A percentile compares a stretch with the other conserved stretches of the same genome.
Evolutionary conservation across 2,113 vertebrate genomes (phyloP).

Genomic region (Empidonax alnorum): DNA sequence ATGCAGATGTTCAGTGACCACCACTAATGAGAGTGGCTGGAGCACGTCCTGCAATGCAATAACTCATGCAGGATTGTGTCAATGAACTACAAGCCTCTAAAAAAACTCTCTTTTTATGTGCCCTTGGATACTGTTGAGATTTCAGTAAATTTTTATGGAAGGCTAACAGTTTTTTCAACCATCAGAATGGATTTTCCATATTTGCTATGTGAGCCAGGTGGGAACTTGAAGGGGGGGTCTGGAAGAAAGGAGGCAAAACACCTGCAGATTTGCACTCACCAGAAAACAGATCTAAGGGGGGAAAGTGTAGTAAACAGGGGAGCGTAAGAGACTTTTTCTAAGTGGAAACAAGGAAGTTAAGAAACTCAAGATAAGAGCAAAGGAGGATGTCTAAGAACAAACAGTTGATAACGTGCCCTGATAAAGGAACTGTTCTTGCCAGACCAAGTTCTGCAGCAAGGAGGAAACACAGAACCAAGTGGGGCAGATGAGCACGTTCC

Average conservation of each 20-base stretch:
- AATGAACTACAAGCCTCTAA: background rate
- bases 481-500: background rate
- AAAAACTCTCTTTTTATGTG: background rate
- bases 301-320: background rate
- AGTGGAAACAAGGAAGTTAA: constrained; percentile 54
- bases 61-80: no score
- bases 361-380: constrained; percentile 66
- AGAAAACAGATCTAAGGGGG: background rate
- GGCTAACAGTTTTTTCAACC: background rate
- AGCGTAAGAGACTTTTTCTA: background rate
- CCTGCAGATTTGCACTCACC: background rate
- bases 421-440: constrained; percentile 53
- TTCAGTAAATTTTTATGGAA: background rate
- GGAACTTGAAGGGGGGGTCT: background rate
- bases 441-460: background rate
- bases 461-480: background rate
- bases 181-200: background rate
- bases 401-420: constrained; percentile 27
- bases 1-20: background rate
- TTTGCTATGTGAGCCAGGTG: background rate
- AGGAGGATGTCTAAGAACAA: constrained; percentile 8
- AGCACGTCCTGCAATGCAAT: background rate
- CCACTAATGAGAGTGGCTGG: no score
- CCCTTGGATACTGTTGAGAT: background rate
- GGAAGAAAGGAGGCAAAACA: background rate